Evolutionary conservation across 2,888 invertebrate genomes (phyloP), one percentile per base, ranked within the genome.

Genomic region (Noctua fimbriata): DNA sequence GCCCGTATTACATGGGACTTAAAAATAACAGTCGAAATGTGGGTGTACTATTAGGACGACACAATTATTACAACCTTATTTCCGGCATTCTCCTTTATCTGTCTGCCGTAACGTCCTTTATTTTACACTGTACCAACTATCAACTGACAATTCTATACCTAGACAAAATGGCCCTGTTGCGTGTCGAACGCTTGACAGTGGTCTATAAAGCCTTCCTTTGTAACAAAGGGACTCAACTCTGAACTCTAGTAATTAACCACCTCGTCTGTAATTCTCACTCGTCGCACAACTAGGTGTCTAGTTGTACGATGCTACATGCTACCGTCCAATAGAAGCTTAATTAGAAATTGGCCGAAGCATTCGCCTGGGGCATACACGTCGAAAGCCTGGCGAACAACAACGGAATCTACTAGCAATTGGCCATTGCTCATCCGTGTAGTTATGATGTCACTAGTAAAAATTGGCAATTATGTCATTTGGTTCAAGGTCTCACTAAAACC

Each of bases 161-260:
- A 14, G 28, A 3, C 55, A 70, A 66, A 32, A n/a, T 36, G 21
- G 14, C 32, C 7, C 21, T 60, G 21, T 70, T 49, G 36, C 44
- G 36, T 52, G 12, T 44, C 28, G 49, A 41, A 3, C 24, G 24
- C 28, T 60, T 28, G 24, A 36, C 18, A 65, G 36, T 32, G 2
- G 24, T 65, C 12, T n/a, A n/a, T 36, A 52, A 63, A 63, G 44
- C 44, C n/a, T 65, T 65, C 28, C 70, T 79, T 79, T 78, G 79
- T 28, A 55, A 65, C 78, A 70, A 70, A 69, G 52, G 63, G 36
- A 36, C 36, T 47, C 6, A 28, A 52, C 14, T 49, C n/a, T 63
- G n/a, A 52, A 79, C 65, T 79, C 79, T n/a, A 65, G 52, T 18
- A 63, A 79, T 52, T 70, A 52, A 41, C 32, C 12, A 21, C 6